Base-by-base conservation (phyloP, 2,113 vertebrate genomes). In the Oreochromis niloticus region DNA sequence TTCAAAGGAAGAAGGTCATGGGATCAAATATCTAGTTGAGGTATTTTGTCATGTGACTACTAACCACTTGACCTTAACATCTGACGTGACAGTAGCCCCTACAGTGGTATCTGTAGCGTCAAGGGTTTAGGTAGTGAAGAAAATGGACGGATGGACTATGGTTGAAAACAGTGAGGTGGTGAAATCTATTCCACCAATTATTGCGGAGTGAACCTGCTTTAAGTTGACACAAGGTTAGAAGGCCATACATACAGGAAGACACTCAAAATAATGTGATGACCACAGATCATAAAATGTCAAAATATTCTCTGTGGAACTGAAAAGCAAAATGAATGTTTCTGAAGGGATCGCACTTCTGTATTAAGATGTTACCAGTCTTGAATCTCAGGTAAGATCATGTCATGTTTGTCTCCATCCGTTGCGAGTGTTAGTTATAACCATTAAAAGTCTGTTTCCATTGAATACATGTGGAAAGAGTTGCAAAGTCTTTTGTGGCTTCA, bases 91-190 rank as follows among this genome's bases (percentile, higher is more conserved):
- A 36, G 17, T n/a, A 36, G 30, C 16, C 57, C 10, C 57, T 61
- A 10, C 57, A 34, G 32, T 36, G 36, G 61, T n/a, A 12, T 36
- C 12, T 43, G 63, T 6, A 71, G 63, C 1, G 0, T 7, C 2
- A 0, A 22, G 36, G 36, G 11, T 68, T 68, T 68, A 68, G 34
- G 4, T 68, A 14, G 27, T 59, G 56, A 59, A 16, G 56, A 3
- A 30, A 16, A 30, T 30, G 24, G 30, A 61, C 16, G 56, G 56
- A 27, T 59, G 56, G 56, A 34, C 16, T 32, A 43, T 46, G 39
- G 39, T 43, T 14, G 32, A 66, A 66, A 22, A 14, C 19, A 41
- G 0, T 13, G 63, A 68, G 0, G 36, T 24, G 63, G 12, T 41
- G 63, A 39, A 41, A 68, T 68, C 3, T 39, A 71, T 73, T 73